A percentile compares a stretch with the other conserved stretches of the same genome.
These are phyloP conservation scores for Busseola fusca DNA, from an alignment of 2,888 invertebrate genomes.

Conservation along the genomic window DNA sequence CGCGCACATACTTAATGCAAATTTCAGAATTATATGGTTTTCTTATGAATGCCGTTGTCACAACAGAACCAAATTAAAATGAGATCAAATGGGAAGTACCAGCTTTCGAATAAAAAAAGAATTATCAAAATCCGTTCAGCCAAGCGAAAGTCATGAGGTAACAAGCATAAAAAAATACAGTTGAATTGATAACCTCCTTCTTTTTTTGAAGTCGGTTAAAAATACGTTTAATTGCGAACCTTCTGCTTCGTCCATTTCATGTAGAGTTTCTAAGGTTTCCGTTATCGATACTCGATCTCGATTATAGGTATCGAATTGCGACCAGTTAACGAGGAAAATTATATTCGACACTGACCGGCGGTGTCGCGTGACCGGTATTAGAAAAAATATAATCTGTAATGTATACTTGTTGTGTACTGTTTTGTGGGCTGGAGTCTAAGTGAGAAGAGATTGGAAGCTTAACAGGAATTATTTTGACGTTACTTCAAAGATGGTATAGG, in stretches of 20 bases:
- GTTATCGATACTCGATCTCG: conserved; percentile 79
- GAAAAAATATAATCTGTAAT: conserved; percentile 75
- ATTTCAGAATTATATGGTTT: too few species aligned
- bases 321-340: conserved; percentile 82
- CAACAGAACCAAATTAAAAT: too few species aligned
- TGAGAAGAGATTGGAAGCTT: neutral
- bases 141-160: too few species aligned
- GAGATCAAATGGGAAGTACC: too few species aligned
- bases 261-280: conserved; percentile 80
- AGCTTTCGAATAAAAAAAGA: too few species aligned
- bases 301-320: conserved; percentile 83
- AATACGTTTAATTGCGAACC: neutral
- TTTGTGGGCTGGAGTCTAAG: conserved; percentile 46
- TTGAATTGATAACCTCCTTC: too few species aligned
- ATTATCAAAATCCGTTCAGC: too few species aligned
- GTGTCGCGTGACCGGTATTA: conserved; percentile 80
- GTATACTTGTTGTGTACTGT: conserved; percentile 67
- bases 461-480: neutral
- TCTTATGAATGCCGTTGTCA: too few species aligned
- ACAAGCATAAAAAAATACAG: too few species aligned
- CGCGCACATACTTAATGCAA: too few species aligned
- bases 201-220: too few species aligned
- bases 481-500: neutral
- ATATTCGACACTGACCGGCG: conserved; percentile 82
- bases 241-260: conserved; percentile 22